Conservation (phyloP, 2,888 invertebrate genomes). For the Thera britannica region DNA sequence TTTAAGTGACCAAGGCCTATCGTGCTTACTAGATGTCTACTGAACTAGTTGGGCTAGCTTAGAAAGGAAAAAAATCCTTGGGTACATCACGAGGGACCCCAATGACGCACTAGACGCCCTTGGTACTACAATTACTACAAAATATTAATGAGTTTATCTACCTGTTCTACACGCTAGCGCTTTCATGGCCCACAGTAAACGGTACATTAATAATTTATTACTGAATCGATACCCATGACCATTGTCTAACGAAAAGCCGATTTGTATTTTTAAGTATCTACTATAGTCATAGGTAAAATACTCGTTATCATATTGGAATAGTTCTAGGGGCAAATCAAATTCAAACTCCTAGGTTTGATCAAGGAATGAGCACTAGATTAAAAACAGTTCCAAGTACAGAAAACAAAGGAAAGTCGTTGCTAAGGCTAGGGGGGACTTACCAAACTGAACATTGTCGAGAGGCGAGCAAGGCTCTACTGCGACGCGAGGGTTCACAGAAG, state of each 20-base stretch:
- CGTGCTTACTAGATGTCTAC: slow-evolving; percentile 4
- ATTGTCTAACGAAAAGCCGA: slow-evolving; percentile 4
- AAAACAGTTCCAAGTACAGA: slow-evolving; percentile 11
- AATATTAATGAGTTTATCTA: slow-evolving; percentile 49
- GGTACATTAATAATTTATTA: slow-evolving; percentile 44
- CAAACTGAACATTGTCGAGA: slow-evolving; percentile 76
- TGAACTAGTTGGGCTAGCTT: slow-evolving; percentile 15
- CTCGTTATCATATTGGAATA: neutral
- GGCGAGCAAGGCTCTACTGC: slow-evolving; percentile 59
- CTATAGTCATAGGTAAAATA: neutral
- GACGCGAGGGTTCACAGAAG: slow-evolving; percentile 73
- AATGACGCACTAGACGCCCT: slow-evolving; percentile 57
- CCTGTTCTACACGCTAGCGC: slow-evolving; percentile 50
- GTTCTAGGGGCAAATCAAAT: slow-evolving; percentile 4
- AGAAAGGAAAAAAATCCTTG: slow-evolving; percentile 26
- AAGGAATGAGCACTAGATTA: slow-evolving; percentile 9
- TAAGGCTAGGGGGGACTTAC: slow-evolving; percentile 53
- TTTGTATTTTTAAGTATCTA: neutral
- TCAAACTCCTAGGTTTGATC: slow-evolving; percentile 9
- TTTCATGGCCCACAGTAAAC: slow-evolving; percentile 45
- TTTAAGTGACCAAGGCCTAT: slow-evolving; percentile 5
- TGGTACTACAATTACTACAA: slow-evolving; percentile 54
- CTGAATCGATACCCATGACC: slow-evolving; percentile 24
- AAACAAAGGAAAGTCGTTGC: slow-evolving; percentile 13
- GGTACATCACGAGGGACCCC: slow-evolving; percentile 20